phyloP scores from a whole-genome alignment of 30 jellyfish, hydroid and myxozoan species.

The Cassiopea andromeda region DNA sequence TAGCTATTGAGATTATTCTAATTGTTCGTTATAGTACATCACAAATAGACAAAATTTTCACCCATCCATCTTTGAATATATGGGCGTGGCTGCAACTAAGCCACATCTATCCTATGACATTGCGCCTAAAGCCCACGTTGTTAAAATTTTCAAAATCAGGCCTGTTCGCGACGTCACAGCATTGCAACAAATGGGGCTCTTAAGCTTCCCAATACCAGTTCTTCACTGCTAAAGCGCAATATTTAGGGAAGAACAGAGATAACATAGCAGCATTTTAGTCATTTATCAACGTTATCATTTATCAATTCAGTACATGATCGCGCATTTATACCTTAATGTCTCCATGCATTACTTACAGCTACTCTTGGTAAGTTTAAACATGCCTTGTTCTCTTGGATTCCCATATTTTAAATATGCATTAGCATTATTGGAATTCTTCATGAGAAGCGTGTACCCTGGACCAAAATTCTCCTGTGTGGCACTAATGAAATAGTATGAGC shows the following conservation, averaged over 20 bases:
- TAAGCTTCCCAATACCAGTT: neutral
- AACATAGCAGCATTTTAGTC: neutral
- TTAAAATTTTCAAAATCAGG: too few relatives aligned
- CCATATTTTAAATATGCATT: neutral
- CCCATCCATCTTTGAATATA: too few relatives aligned
- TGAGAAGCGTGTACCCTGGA: neutral
- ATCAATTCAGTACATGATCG: neutral
- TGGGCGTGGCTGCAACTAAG: too few relatives aligned
- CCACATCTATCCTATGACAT: too few relatives aligned
- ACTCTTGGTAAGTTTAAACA: neutral
- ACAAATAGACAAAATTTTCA: too few relatives aligned
- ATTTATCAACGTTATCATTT: neutral
- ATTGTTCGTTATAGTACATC: too few relatives aligned
- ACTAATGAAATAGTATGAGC: neutral
- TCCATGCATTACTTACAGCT: neutral
- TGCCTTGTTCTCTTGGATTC: neutral
- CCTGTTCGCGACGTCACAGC: too few relatives aligned
- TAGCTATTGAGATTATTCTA: too few relatives aligned
- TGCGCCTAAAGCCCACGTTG: too few relatives aligned
- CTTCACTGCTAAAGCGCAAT: neutral
- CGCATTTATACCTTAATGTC: neutral
- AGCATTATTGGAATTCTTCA: neutral
- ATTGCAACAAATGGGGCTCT: too few relatives aligned
- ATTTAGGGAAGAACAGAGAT: neutral
- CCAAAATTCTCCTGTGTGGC: neutral